These are phyloP conservation scores for Pygmarrhopalites habei DNA, from an alignment of 1,140 invertebrate genomes.

Conservation along the genomic window DNA sequence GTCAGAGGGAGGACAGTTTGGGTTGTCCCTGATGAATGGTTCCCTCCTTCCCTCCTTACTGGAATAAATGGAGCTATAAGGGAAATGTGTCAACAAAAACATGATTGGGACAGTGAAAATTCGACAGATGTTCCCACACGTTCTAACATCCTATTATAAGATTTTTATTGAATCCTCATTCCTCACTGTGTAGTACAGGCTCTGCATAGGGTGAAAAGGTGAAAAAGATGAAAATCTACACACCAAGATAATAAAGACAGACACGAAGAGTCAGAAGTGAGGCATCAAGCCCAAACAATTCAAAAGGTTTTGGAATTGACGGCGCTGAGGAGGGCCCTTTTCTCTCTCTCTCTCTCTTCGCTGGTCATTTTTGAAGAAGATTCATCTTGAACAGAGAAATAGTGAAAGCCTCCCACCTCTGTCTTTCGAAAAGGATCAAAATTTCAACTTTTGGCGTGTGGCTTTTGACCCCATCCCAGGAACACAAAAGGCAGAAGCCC, in stretches of 20 bases:
- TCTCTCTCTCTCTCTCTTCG: too few species aligned
- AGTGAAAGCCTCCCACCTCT: neutral
- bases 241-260: neutral
- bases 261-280: neutral
- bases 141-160: neutral
- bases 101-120: neutral
- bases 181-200: neutral
- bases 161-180: neutral
- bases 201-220: neutral
- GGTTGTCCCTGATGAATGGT: too few species aligned
- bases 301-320: too few species aligned
- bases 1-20: too few species aligned
- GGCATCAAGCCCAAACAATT: too few species aligned
- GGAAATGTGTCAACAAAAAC: neutral
- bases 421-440: too few species aligned
- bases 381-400: neutral
- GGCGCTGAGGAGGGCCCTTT: too few species aligned
- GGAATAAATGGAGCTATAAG: neutral
- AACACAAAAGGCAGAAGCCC: constrained; percentile 14
- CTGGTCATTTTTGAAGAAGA: neutral
- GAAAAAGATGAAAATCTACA: neutral
- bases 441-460: constrained; percentile 25
- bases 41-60: neutral
- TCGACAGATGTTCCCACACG: constrained; percentile 9
- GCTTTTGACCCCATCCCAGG: constrained; percentile 16